phyloP scores from a whole-genome alignment of 2,113 vertebrate species.

The Okapia johnstoni region DNA sequence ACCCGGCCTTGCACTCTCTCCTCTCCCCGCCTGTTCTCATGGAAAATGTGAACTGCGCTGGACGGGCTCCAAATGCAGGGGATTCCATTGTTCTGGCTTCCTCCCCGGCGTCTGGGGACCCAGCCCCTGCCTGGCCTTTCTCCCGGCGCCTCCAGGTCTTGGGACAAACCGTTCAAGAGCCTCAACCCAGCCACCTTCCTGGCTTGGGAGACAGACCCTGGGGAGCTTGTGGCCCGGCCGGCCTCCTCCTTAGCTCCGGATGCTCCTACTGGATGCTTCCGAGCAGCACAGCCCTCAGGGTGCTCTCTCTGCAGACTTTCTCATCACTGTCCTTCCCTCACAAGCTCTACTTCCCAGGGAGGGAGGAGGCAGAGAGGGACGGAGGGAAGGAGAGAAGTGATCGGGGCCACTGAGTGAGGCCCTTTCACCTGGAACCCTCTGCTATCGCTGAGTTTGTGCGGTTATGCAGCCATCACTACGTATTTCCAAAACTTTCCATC shows the following conservation, averaged over 20 bases:
- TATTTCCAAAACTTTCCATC: not conserved
- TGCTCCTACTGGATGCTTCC: not conserved
- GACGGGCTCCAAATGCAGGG: not conserved
- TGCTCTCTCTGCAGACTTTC: not conserved
- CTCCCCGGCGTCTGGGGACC: not conserved
- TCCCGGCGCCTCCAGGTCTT: not conserved
- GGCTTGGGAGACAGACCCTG: not conserved
- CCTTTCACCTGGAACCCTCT: accelerated
- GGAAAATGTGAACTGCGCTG: not conserved
- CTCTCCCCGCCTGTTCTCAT: not conserved
- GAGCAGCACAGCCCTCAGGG: not conserved
- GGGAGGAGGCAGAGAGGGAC: accelerated
- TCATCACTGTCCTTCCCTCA: not conserved
- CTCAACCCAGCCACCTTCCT: not conserved
- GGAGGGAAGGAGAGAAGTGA: accelerated
- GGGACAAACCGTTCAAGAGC: not conserved
- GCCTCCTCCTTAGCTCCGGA: not conserved
- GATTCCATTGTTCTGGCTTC: constrained; percentile 42
- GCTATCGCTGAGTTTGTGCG: not conserved
- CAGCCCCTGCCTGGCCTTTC: not conserved
- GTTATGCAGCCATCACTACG: accelerated
- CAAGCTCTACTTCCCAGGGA: not conserved
- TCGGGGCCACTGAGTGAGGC: not conserved
- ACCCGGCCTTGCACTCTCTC: not conserved
- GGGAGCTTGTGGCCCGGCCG: not conserved